Evolutionary conservation across 53 echinoderm and acorn worm species (phyloP), one percentile per base, ranked within the genome.

Genomic region (Astropecten irregularis): DNA sequence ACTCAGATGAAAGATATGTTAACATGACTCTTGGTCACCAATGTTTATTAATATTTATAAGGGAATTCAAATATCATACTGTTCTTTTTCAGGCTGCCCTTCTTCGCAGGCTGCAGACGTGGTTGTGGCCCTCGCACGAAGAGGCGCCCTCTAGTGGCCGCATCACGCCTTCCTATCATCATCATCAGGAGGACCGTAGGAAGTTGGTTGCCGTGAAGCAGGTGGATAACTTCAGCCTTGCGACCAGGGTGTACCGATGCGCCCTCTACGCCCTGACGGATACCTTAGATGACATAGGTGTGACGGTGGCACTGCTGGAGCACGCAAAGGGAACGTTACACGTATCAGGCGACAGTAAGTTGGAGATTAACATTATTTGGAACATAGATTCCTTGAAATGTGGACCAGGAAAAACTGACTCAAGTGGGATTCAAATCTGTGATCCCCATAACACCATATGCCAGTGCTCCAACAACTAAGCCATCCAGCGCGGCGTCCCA

Each of bases 221-320:
- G 61, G 29, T 79, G 42, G 63, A 79, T 0, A 37, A 79, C 22
- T 21, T 79, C 9, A 15, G 61, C 21, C 26, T 60, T 0, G 31
- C 47, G 32, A 62, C 61, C 2, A 61, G 79, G 31, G 4, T 47
- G 31, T 79, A 16, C n/a, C 61, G 62, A 20, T 61, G 49, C 79
- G 63, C 79, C 79, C 79, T 79, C 63, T 79, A 61, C 62, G 62
- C 79, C 62, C 31, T 62, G 32, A 79, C 61, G 18, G 79, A 79
- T 31, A 48, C 79, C 14, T 22, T 79, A 1, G 60, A 46, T 79
- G 31, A 40, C 20, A 9, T 79, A 0, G 79, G 79, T 8, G 48
- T 79, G 32, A 35, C 1, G 21, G 18, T 62, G 48, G 11, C 13
- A 19, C n/a, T 59, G 46, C 61, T 79, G 10, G 79, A 79, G 33